These are phyloP conservation scores for Orthosia cruda DNA, from an alignment of 2,888 invertebrate species.

Conservation along the genomic window DNA sequence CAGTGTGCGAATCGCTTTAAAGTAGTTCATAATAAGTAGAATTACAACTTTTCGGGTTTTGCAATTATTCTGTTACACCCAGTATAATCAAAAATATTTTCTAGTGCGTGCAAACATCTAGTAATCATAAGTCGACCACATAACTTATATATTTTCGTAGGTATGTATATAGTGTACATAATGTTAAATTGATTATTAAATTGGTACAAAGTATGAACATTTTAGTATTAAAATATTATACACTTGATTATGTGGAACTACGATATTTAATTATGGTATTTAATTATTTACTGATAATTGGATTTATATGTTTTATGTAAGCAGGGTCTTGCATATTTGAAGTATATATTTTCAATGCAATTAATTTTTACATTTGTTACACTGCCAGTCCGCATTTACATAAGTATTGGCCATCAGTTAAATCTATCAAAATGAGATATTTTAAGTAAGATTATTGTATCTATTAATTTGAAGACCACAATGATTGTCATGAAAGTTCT, in stretches of 20 bases:
- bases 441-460: conserved; percentile 59
- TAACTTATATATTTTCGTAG: conserved; percentile 63
- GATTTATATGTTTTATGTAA: conserved; percentile 74
- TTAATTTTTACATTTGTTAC: conserved; percentile 75
- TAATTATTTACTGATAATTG: conserved; percentile 63
- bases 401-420: conserved; percentile 70
- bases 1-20: too few species aligned
- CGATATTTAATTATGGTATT: conserved; percentile 64
- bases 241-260: conserved; percentile 74
- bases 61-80: too few species aligned
- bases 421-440: conserved; percentile 64
- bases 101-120: conserved; percentile 63
- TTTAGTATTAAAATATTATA: conserved; percentile 61
- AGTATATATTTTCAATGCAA: conserved; percentile 78
- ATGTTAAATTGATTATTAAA: conserved; percentile 64
- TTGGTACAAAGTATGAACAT: conserved; percentile 69
- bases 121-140: conserved; percentile 70
- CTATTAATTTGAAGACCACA: conserved; percentile 61
- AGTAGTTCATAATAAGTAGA: too few species aligned
- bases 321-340: conserved; percentile 84
- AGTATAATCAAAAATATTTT: conserved; percentile 61
- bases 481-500: conserved; percentile 57
- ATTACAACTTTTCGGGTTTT: too few species aligned
- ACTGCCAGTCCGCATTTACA: conserved; percentile 88
- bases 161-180: conserved; percentile 84